Base-by-base conservation (phyloP, 35 echinoderm and acorn worm species). In the Lytechinus pictus region DNA sequence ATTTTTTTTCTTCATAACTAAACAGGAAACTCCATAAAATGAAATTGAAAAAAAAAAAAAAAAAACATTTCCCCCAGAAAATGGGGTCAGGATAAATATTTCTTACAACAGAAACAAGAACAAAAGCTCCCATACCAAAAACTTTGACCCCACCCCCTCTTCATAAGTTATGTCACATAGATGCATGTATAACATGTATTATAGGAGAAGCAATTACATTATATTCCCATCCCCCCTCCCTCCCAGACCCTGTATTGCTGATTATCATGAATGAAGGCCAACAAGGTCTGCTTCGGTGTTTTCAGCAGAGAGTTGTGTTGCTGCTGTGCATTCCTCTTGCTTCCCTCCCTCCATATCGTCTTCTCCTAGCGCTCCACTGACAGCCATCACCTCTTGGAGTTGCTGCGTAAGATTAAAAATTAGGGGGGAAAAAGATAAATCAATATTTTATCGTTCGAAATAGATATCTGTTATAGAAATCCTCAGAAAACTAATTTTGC, bases 351-450 rank as follows among this genome's bases (percentile, higher is more conserved):
- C 88, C 9, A 52, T 27, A 90, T 54, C 88, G 2, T 90, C 88
- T 12, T 54, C 88, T 54, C 52, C 88, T 10, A 54, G 11, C 12
- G 88, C 52, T 44, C 88, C 88, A 33, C 13, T 9, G 56, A 90
- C 52, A 10, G 88, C 88, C 88, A 90, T 90, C 16, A 90, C 88
- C 52, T 90, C 29, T 90, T 90, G 88, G 5, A 90, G 88, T 90
- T 90, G 88, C 88, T 90, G 27, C 28, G 13, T 51, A 28, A 51
- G 86, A 88, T 52, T 9, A 33, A 24, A 90, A 33, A 90, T 33
- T 90, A 90, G 19, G 44, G 27, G 27, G 1, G 10, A 11, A 27
- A 88, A n/a, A 52, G n/a, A n/a, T n/a, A 44, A 44, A 44, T 44
- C 33, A 44, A 44, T 44, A 44, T 44, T 44, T 44, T 44, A 44